Conservation (phyloP, 2,113 vertebrate genomes). For the Paradoxurus hermaphroditus region DNA sequence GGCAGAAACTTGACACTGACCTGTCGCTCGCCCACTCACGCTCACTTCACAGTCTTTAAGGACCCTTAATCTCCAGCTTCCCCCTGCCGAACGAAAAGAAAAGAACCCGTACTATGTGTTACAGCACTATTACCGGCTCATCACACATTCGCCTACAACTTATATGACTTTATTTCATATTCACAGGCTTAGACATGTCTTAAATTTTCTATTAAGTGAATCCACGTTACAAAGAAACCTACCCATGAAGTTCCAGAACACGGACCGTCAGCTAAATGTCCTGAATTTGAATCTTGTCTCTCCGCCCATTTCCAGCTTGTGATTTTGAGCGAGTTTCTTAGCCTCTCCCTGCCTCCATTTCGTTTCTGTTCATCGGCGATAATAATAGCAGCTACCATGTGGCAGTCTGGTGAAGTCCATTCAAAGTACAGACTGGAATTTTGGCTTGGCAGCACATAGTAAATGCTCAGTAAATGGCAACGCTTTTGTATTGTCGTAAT, state of each 20-base stretch:
- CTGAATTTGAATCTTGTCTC: neutral
- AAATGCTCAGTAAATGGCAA: neutral
- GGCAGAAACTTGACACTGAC: neutral
- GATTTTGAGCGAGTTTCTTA: neutral
- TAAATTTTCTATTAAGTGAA: neutral
- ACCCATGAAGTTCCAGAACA: neutral
- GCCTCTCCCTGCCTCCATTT: neutral
- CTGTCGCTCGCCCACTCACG: neutral
- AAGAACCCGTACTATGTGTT: neutral
- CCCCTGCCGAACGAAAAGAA: fast-evolving
- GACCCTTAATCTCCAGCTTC: neutral
- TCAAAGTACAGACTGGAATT: neutral
- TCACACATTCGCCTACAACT: neutral
- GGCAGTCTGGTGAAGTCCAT: neutral
- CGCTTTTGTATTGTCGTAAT: neutral
- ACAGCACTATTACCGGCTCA: neutral
- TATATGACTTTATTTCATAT: neutral
- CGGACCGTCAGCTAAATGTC: neutral
- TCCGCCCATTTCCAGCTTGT: neutral
- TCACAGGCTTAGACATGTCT: neutral
- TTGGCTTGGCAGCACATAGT: neutral
- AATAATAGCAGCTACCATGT: neutral
- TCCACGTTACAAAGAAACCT: neutral
- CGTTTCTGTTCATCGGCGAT: neutral
- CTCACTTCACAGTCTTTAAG: neutral